phyloP scores from a whole-genome alignment of 2,797 vertebrate genomes.

The Botia kubotai region DNA sequence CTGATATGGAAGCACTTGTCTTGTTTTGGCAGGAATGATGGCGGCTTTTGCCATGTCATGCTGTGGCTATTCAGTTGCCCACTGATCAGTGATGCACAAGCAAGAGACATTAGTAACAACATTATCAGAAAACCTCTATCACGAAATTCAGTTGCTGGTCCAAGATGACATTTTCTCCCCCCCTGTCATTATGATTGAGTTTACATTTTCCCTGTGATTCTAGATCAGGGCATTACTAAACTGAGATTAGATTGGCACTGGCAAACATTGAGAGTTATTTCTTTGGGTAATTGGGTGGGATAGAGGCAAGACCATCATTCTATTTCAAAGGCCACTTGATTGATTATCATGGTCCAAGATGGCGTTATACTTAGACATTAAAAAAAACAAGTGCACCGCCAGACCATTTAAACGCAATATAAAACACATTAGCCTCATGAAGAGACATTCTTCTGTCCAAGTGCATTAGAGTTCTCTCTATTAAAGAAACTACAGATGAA shows the following conservation, averaged over 20 bases:
- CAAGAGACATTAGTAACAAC: background rate
- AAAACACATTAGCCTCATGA: constrained; percentile 63
- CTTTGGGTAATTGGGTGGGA: constrained; percentile 57
- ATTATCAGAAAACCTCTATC: background rate
- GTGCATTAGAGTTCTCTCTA: constrained; percentile 51
- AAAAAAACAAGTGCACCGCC: constrained; percentile 54
- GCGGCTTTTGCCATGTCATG: constrained; percentile 21
- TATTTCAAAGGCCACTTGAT: constrained; percentile 66
- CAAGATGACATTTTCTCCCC: background rate
- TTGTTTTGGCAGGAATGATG: constrained; percentile 18
- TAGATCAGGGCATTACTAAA: background rate
- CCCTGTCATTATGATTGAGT: background rate
- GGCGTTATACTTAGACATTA: constrained; percentile 65
- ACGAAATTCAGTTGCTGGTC: background rate
- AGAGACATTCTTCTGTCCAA: constrained; percentile 29
- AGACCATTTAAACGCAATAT: constrained; percentile 63
- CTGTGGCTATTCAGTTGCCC: constrained; percentile 25
- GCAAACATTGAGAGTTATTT: constrained; percentile 2
- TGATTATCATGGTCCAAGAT: constrained; percentile 63
- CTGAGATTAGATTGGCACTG: constrained; percentile 11
- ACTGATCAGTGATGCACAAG: constrained; percentile 7
- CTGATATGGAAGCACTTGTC: constrained; percentile 10
- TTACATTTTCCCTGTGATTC: background rate
- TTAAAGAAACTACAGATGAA: constrained; percentile 45
- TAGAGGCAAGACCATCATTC: constrained; percentile 56